These are phyloP conservation scores for Clarias laeviceps DNA, from an alignment of 2,797 vertebrate species.

Conservation along the genomic window DNA sequence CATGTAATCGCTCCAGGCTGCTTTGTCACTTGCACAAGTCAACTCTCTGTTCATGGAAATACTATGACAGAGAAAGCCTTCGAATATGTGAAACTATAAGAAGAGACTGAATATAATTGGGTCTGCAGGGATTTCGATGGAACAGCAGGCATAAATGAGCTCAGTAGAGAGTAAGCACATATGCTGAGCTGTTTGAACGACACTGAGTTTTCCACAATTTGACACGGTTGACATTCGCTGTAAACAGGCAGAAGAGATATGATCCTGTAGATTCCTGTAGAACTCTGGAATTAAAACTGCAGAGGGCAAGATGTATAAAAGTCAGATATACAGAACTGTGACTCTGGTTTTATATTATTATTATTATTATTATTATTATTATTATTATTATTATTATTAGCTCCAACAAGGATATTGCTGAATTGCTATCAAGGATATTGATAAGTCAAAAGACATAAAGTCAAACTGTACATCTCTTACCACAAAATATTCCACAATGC, in stretches of 20 bases:
- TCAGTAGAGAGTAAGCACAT: background rate
- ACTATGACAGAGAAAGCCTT: constrained; percentile 9
- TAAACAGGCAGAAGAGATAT: constrained; percentile 18
- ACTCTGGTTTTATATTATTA: background rate
- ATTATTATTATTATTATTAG: background rate
- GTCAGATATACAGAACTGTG: background rate
- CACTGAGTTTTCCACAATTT: background rate
- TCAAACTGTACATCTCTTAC: background rate
- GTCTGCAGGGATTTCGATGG: constrained; percentile 44
- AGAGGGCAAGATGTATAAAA: background rate
- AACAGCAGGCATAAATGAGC: constrained; percentile 24
- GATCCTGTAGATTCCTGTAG: background rate
- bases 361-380: no score
- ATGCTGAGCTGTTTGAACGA: constrained; percentile 4
- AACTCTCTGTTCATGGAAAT: background rate
- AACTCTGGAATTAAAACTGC: background rate
- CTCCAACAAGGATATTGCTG: background rate
- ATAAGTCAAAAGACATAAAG: no score
- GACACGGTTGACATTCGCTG: constrained; percentile 17
- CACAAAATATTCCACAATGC: background rate
- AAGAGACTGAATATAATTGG: constrained; percentile 28
- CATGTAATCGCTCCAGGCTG: constrained; percentile 21
- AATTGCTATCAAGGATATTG: background rate
- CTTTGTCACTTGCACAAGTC: constrained; percentile 16
- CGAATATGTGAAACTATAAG: background rate